Evolutionary conservation across 2,113 vertebrate genomes (phyloP).

Genomic region (Delphinus delphis): DNA sequence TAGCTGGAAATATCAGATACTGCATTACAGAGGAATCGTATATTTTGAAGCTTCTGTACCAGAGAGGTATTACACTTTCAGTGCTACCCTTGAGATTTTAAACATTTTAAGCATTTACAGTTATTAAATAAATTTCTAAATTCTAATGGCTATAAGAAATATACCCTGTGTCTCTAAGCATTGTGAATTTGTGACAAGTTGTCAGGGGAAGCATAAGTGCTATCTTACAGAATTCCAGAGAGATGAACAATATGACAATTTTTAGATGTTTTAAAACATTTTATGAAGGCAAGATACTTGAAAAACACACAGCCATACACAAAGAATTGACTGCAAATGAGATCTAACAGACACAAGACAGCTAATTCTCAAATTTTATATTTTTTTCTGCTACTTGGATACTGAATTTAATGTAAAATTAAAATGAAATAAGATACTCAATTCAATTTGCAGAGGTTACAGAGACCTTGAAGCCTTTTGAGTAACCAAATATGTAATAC

Average conservation of each 20-base stretch:
- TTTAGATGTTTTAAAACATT: constrained; percentile 6
- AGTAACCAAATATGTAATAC: background rate
- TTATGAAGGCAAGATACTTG: background rate
- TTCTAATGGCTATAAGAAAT: background rate
- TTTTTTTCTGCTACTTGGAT: background rate
- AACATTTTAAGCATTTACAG: constrained; percentile 37
- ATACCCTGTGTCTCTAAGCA: background rate
- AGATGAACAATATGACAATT: background rate
- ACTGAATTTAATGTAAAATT: background rate
- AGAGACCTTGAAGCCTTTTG: background rate
- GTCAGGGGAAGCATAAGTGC: background rate
- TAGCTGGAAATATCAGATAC: background rate
- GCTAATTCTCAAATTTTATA: background rate
- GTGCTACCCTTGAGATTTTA: background rate
- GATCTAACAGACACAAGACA: background rate
- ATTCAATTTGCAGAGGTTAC: background rate
- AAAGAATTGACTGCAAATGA: background rate
- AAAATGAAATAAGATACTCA: background rate
- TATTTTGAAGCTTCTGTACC: background rate
- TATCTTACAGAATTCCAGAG: background rate
- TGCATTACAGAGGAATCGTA: background rate
- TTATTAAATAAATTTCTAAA: constrained; percentile 43
- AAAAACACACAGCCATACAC: background rate
- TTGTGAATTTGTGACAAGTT: background rate
- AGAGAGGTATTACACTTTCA: background rate